Percentiles rank a stretch among this genome's conserved stretches.
These are phyloP conservation scores for Hoplodrina blanda DNA, from an alignment of 2,888 invertebrate genomes.

Conservation along the genomic window DNA sequence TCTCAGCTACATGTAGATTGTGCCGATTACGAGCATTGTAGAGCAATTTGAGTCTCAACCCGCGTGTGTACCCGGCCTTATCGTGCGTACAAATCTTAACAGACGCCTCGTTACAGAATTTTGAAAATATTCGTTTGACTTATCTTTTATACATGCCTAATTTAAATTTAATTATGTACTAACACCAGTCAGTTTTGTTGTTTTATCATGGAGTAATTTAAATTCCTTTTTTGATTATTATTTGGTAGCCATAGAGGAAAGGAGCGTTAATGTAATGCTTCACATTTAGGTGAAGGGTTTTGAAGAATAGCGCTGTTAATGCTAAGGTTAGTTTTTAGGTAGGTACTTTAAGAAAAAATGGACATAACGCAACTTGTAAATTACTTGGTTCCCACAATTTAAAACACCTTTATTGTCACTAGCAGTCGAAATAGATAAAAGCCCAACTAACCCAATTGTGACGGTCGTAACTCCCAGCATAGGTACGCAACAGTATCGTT, in stretches of 20 bases:
- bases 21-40: conserved; percentile 80
- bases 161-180: conserved; percentile 70
- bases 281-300: conserved; percentile 50
- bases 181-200: conserved; percentile 30
- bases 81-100: conserved; percentile 70
- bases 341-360: conserved; percentile 26
- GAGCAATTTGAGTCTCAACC: conserved; percentile 78
- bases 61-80: conserved; percentile 70
- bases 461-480: conserved; percentile 3
- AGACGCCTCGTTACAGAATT: conserved; percentile 68
- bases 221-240: conserved; percentile 38
- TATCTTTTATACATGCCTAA: conserved; percentile 67
- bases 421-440: conserved; percentile 40
- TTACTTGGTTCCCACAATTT: conserved; percentile 45
- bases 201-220: conserved; percentile 40
- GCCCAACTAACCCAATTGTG: conserved; percentile 18
- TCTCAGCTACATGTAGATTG: conserved; percentile 81
- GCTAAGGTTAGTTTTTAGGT: conserved; percentile 16
- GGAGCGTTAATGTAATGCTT: conserved; percentile 29
- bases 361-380: conserved; percentile 41
- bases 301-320: conserved; percentile 24
- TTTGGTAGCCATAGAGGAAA: conserved; percentile 33
- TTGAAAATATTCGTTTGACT: conserved; percentile 68
- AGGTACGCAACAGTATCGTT: conserved; percentile 21
- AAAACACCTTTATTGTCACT: conserved; percentile 50